Percentiles rank a stretch among this genome's conserved stretches.
Conservation (phyloP, 2,888 invertebrate species). For the Parnassius orleans region DNA sequence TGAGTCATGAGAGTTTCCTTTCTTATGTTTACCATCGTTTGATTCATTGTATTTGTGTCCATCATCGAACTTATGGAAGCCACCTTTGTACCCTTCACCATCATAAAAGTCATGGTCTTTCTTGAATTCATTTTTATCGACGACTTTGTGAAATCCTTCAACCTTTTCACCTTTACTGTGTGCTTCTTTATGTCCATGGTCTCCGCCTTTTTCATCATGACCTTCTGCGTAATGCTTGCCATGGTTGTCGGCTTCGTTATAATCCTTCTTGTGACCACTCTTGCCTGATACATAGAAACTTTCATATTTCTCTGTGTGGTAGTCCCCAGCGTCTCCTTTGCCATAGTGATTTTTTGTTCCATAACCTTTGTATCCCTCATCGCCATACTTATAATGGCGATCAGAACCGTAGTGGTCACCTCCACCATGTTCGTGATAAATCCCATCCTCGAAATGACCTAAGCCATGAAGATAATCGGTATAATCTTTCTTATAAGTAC, state of each 20-base stretch:
- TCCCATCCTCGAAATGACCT: slow-evolving; percentile 51
- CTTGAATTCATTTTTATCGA: slow-evolving; percentile 86
- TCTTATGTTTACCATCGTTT: slow-evolving; percentile 72
- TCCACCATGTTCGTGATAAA: slow-evolving; percentile 54
- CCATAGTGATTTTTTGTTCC: slow-evolving; percentile 71
- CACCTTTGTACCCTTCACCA: slow-evolving; percentile 81
- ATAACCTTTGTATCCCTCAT: slow-evolving; percentile 76
- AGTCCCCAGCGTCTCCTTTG: slow-evolving; percentile 78
- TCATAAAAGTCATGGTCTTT: slow-evolving; percentile 87
- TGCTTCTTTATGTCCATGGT: slow-evolving; percentile 72
- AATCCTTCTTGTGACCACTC: slow-evolving; percentile 75
- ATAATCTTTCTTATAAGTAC: slow-evolving; percentile 48
- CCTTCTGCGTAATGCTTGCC: slow-evolving; percentile 76
- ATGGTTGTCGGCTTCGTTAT: slow-evolving; percentile 72
- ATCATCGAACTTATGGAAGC: slow-evolving; percentile 80
- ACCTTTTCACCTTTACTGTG: slow-evolving; percentile 83
- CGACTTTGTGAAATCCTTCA: slow-evolving; percentile 84
- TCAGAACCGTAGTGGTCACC: slow-evolving; percentile 66
- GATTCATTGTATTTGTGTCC: slow-evolving; percentile 75
- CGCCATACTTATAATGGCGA: slow-evolving; percentile 70
- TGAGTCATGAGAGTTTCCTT: slow-evolving; percentile 77
- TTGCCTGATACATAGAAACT: slow-evolving; percentile 75
- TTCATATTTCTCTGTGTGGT: slow-evolving; percentile 75
- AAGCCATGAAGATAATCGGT: slow-evolving; percentile 60
- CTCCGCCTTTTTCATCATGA: slow-evolving; percentile 75